Evolutionary conservation across 2,888 invertebrate species (phyloP), one percentile per base, ranked within the genome.

Genomic region (Lamproptera curius): DNA sequence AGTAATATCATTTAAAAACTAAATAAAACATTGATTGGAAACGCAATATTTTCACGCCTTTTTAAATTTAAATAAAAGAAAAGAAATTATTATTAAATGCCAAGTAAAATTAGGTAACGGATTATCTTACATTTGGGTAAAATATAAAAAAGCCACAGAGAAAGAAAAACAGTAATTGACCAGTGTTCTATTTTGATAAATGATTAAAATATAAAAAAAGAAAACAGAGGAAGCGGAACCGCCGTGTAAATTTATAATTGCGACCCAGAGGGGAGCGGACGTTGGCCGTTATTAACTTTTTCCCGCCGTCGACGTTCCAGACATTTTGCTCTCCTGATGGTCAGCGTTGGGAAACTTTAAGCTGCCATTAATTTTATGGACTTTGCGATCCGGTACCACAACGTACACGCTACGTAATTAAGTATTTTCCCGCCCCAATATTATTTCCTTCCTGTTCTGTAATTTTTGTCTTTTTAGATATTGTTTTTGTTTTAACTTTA

Each of bases 201-300:
- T 51, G 53, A 53, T 42, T 49, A 47, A 47, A 53, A 48, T 53
- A 57, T 59, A 60, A 62, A 28, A 28, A 28, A 28, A 28, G n/a
- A 55, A 59, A 56, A 60, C 57, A 62, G 56, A 59, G 58, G 61
- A 58, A 62, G 42, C 45, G 48, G 46, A 52, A 55, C 52, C 23
- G 33, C 48, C 56, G 54, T 51, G 42, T 63, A 65, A 70, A 63
- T 65, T 67, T 66, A 67, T 59, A 57, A 67, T 67, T 66, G 61
- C 62, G 52, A 23, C 51, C 35, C 44, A 51, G 54, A 42, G 63
- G 55, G 61, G 57, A 49, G 38, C 34, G 35, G 38, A 36, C 66
- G 69, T 70, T 65, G 64, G 59, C 67, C 67, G 57, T 70, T 70
- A 70, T 70, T 69, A 70, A 67, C 59, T 70, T 70, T 67, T 66